These are phyloP conservation scores for Hermatobates lingyangjiaoensis DNA, from an alignment of 1,140 invertebrate genomes.

Conservation along the genomic window DNA sequence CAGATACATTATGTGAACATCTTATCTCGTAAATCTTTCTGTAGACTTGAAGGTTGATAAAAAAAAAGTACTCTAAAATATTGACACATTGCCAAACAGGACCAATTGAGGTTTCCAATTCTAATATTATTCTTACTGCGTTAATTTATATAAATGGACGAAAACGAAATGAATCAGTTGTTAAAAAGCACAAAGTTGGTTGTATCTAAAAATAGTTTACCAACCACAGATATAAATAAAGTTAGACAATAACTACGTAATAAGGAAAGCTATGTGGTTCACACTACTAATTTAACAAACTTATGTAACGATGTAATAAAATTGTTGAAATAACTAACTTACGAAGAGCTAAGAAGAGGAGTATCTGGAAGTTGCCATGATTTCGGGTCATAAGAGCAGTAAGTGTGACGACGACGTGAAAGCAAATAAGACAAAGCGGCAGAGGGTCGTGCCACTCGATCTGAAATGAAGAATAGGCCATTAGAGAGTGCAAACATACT, in stretches of 20 bases:
- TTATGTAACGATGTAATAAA: no score
- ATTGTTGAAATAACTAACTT: no score
- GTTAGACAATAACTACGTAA: slow-evolving; percentile 3
- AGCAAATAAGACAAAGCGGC: slow-evolving; percentile 50
- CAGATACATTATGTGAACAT: no score
- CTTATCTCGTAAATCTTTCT: no score
- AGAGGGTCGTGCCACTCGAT: slow-evolving; percentile 78
- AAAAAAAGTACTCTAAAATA: no score
- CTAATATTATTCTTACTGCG: no score
- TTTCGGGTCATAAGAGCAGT: slow-evolving; percentile 61
- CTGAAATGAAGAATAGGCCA: slow-evolving; percentile 30
- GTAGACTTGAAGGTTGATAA: no score
- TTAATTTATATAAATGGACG: no score
- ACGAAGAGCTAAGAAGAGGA: slow-evolving; percentile 61
- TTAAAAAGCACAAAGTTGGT: not conserved
- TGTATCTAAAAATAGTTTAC: not conserved
- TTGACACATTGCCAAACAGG: no score
- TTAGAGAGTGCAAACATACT: no score
- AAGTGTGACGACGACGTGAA: slow-evolving; percentile 56
- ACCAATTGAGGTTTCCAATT: no score
- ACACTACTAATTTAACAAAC: slow-evolving; percentile 1
- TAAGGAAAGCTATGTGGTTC: slow-evolving; percentile 4
- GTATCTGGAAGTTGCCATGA: slow-evolving; percentile 67
- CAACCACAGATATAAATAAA: not conserved
- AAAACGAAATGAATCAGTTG: not conserved